Base-by-base conservation (phyloP, 2,888 invertebrate species). In the Chromoteleia sp. region DNA sequence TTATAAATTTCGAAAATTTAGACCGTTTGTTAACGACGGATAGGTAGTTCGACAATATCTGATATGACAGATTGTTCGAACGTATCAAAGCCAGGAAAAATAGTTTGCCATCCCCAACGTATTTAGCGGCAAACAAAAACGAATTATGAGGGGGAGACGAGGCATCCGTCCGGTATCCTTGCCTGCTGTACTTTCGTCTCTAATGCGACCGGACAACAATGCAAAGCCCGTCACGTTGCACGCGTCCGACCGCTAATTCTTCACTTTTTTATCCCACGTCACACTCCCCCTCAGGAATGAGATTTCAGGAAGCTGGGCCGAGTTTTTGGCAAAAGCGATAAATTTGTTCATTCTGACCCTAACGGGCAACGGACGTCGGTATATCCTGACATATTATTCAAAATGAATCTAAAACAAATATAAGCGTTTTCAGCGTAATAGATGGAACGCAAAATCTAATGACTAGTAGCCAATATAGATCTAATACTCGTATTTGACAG, bases 181-280 rank as follows among this genome's bases (percentile, higher is more conserved):
- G 82, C 82, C 84, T 78, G 83, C 82, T 86, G 87, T 87, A 84
- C 82, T 83, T 77, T 85, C 81, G 81, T 79, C 79, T 86, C 89
- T 90, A 90, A 90, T 89, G 85, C 89, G 85, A 86, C 87, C 83
- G 86, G 87, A 87, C 88, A 90, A 90, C 91, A 90, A 91, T 90
- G 86, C 88, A 70, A 70, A 70, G 84, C 81, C 83, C 85, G 86
- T 87, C 87, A 86, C 86, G 85, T 87, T 89, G 89, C 90, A 89
- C 89, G 89, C 89, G 89, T 88, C 88, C 68, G 84, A 87, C 89
- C 90, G 86, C 91, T 88, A 90, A 90, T 90, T 90, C 89, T 87
- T 86, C 82, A 85, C 81, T 87, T 86, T 87, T 86, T 87, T 84
- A 81, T 79, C 84, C 83, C 76, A 67, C 68, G 70, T 56, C 81